Evolutionary conservation across 2,113 vertebrate species (phyloP), one percentile per base, ranked within the genome.

Genomic region (Cyrtonyx montezumae): DNA sequence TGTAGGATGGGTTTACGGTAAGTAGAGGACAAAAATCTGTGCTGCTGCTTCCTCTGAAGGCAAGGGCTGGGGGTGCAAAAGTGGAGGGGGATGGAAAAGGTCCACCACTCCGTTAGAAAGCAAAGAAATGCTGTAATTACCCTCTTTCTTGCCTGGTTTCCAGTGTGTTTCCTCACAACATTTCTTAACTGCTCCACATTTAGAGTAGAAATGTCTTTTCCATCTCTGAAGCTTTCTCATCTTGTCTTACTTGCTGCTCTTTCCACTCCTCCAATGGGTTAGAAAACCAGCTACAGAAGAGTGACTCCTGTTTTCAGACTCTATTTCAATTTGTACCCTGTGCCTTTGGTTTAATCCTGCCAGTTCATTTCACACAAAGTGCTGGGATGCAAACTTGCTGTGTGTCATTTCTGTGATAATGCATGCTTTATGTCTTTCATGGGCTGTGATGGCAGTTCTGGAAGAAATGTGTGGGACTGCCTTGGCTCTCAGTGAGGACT

Each of bases 1-100:
- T 89, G 25, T 99, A 74, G 98, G 98, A 63, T 99, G 99, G 99
- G 98, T 99, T 6, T 99, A 99, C 9, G 99, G 99, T 99, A 91
- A 98, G 99, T 98, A 53, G 18, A 37, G 14, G 15, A 62, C 51
- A 62, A 53, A 79, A 37, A 9, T 2, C 20, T 62, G 8, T 46
- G 20, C 71, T 87, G 20, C 71, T 87, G 11, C 45, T 87, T 15
- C 63, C 88, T 81, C 46, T 88, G n/a, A 71, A 80, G 46, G 43
- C 28, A 74, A 74, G 14, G 61, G 49, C 37, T 8, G 5, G 53
- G 17, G 8, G 1, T 75, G 74, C 61, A 66, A 30, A 62, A 89
- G 20, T 61, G 45, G 55, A 21, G 56, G 3, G 58, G 28, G 8
- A 19, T 25, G 63, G 34, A 53, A 61, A 93, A 71, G 70, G 40